Evolutionary conservation across 2,113 vertebrate species (phyloP), one percentile per base, ranked within the genome.

Genomic region (Micronycteris hirsuta): DNA sequence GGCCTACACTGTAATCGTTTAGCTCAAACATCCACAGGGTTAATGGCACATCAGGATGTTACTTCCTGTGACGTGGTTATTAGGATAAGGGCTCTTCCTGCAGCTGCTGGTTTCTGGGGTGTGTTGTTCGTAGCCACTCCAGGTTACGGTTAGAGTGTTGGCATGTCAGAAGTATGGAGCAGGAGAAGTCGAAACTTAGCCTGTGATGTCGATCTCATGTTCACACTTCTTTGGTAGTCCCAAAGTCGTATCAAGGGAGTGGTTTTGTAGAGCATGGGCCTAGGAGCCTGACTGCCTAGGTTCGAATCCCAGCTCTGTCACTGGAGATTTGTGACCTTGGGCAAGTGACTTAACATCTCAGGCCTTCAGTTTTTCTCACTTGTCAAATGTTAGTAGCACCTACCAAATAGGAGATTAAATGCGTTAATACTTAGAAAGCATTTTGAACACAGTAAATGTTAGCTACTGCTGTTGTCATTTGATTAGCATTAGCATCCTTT

Each of bases 361-460:
- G 43, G 49, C 33, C 47, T 38, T 91, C 14, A 12, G 31, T 80
- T 93, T 93, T 92, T 17, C 38, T 89, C 19, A 13, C 78, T 22
- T 96, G 83, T 89, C 84, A 92, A 45, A 86, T 96, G 38, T 67
- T 82, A 73, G 9, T 65, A 43, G 14, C 77, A n/a, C 74, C 65
- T 93, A 41, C 65, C 68, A 63, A 31, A 16, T 74, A 77, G 16
- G n/a, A 85, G n/a, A 43, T 49, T 84, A 61, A 78, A 77, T 91
- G 61, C 92, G 47, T 93, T 93, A 86, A 61, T 83, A 52, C 67
- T 82, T 86, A 68, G 0, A 41, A 20, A 88, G 52, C n/a, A 77
- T 10, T 58, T 91, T 38, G 65, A 96, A 28, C n/a, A 89, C 22
- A 36, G 13, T 73, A 33, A 38, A 14, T 76, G 11, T 81, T 88